These are phyloP conservation scores for Microtus montanus DNA, from an alignment of 2,113 vertebrate species.

Conservation along the genomic window DNA sequence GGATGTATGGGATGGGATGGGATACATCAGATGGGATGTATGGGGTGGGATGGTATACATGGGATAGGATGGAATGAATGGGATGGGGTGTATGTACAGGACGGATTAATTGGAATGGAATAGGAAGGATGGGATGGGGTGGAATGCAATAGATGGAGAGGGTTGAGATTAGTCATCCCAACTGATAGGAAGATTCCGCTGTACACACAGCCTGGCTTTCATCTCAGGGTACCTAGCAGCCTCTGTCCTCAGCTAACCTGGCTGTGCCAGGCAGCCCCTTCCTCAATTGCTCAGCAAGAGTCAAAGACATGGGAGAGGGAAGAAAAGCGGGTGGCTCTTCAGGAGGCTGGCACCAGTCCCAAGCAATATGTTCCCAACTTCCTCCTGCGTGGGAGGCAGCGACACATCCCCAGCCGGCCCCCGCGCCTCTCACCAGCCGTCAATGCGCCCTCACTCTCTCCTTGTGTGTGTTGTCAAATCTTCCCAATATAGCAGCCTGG, in stretches of 20 bases:
- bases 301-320: slow-evolving; percentile 52
- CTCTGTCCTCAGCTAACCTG: neutral
- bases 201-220: neutral
- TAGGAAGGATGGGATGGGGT: neutral
- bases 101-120: neutral
- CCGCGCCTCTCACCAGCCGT: slow-evolving; percentile 77
- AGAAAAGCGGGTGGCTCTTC: slow-evolving; percentile 61
- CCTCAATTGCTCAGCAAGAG: slow-evolving; percentile 55
- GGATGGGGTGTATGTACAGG: too few species aligned
- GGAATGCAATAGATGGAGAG: too few species aligned
- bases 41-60: neutral
- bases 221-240: neutral
- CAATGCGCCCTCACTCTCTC: slow-evolving; percentile 79
- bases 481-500: slow-evolving; percentile 81
- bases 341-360: slow-evolving; percentile 70
- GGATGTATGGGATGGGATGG: neutral
- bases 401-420: slow-evolving; percentile 71
- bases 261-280: slow-evolving; percentile 39
- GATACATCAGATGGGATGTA: neutral
- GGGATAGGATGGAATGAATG: too few species aligned
- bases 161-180: too few species aligned
- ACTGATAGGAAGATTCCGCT: neutral
- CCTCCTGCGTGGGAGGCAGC: slow-evolving; percentile 72
- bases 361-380: slow-evolving; percentile 81
- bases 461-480: slow-evolving; percentile 82